Percentiles rank a stretch among this genome's conserved stretches.
These are phyloP conservation scores for Pseudoips prasinana DNA, from an alignment of 2,888 invertebrate species.

Conservation along the genomic window DNA sequence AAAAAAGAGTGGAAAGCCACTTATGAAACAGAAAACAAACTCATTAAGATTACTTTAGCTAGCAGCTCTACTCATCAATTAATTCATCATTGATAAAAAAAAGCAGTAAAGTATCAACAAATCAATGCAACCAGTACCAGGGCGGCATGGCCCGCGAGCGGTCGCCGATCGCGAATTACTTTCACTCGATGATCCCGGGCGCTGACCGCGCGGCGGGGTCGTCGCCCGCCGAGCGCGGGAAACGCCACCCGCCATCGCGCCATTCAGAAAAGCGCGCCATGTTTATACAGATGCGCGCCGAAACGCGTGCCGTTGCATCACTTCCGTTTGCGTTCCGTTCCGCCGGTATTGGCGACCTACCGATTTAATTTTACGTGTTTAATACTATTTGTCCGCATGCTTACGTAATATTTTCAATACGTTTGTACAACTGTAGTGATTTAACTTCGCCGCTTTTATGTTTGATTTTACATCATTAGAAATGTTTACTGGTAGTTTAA, in stretches of 20 bases:
- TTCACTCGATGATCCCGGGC: slow-evolving; percentile 78
- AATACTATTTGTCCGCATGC: slow-evolving; percentile 27
- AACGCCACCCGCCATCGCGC: slow-evolving; percentile 64
- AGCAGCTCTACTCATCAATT: slow-evolving; percentile 27
- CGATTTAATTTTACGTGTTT: slow-evolving; percentile 57
- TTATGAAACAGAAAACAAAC: slow-evolving; percentile 14
- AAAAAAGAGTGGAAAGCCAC: too few species aligned
- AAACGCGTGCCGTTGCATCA: slow-evolving; percentile 78
- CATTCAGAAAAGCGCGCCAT: slow-evolving; percentile 79
- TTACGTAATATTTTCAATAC: slow-evolving; percentile 23
- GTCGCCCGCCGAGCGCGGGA: slow-evolving; percentile 75
- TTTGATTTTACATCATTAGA: slow-evolving; percentile 1
- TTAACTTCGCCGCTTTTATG: slow-evolving; percentile 1
- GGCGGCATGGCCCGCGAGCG: slow-evolving; percentile 69
- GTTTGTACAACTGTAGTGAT: slow-evolving; percentile 1
- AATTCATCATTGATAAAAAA: slow-evolving; percentile 25
- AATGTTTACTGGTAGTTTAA: too few species aligned
- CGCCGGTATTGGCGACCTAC: slow-evolving; percentile 61
- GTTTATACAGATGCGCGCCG: slow-evolving; percentile 81
- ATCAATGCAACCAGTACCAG: slow-evolving; percentile 51
- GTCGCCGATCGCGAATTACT: slow-evolving; percentile 77
- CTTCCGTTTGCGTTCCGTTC: slow-evolving; percentile 78
- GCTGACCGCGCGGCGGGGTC: slow-evolving; percentile 74
- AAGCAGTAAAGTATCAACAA: slow-evolving; percentile 26
- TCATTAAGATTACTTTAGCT: slow-evolving; percentile 8